A percentile compares a stretch with the other conserved stretches of the same genome.
Conservation (phyloP, 2,888 invertebrate species). For the Elgonia sp. region DNA sequence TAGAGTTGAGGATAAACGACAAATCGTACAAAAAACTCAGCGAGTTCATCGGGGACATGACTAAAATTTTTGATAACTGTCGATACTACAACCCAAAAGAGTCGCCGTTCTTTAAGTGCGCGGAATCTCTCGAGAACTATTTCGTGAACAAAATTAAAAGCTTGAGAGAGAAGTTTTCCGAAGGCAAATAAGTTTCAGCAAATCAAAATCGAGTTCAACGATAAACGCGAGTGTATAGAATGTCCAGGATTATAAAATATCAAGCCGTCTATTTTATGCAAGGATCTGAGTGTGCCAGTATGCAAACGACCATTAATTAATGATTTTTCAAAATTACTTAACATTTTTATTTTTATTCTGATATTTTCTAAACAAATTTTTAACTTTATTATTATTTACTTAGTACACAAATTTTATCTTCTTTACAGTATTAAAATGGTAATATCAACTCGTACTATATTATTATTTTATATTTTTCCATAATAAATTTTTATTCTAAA, state of each 20-base stretch:
- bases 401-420: too few species aligned
- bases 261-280: constrained; percentile 48
- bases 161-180: constrained; percentile 94
- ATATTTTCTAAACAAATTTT: too few species aligned
- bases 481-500: too few species aligned
- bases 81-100: constrained; percentile 98
- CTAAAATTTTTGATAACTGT: constrained; percentile 99
- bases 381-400: too few species aligned
- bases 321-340: too few species aligned
- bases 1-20: constrained; percentile 95
- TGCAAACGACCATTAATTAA: constrained; percentile 55
- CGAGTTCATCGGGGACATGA: constrained; percentile 99
- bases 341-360: too few species aligned
- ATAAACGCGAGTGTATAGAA: constrained; percentile 50
- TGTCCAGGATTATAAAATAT: constrained; percentile 37
- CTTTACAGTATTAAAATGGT: too few species aligned
- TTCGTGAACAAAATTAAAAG: constrained; percentile 97
- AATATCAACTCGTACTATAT: too few species aligned
- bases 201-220: constrained; percentile 51
- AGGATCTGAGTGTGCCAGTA: constrained; percentile 72
- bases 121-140: constrained; percentile 97
- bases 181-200: constrained; percentile 85
- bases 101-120: constrained; percentile 98
- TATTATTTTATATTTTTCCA: too few species aligned
- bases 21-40: constrained; percentile 94